Base-by-base conservation (phyloP, 2,888 invertebrate genomes). In the Liodrosophila aerea region DNA sequence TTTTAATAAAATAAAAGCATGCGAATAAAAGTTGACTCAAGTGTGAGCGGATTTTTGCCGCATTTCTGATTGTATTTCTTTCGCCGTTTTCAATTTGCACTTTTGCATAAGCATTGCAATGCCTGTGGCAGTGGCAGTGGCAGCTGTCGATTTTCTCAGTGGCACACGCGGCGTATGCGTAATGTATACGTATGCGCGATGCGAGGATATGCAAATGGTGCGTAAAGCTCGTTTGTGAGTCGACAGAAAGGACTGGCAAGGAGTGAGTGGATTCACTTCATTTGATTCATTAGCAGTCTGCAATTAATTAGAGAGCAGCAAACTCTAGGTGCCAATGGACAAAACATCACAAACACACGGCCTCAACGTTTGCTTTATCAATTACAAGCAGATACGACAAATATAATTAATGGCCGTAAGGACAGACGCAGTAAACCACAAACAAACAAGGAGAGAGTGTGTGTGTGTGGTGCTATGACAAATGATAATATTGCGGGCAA, bases 361-460 rank as follows among this genome's bases (percentile, higher is more conserved):
- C 33, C 22, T 22, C 15, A 36, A 27, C 33, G 16, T 30, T 41
- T 30, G 31, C 46, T 56, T 71, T 71, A 65, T 65, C 76, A 73
- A 64, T 64, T 62, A 45, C 56, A 7, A 52, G 27, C 36, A 45
- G 39, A 46, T 22, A 18, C 34, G 36, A 18, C 27, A 63, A 57
- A 73, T 59, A 62, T 65, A 76, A 78, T 82, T 82, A 82, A 78
- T 78, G 57, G 60, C 22, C 22, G 22, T 22, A 22, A 22, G 22
- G 22, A 22, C 22, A 22, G 22, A 22, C 22, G 22, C 22, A 2
- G 22, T 22, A 12, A 44, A 15, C 29, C 36, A 18, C 49, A 44
- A 1, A 49, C 22, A 29, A 15, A 31, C 34, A 33, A 12, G n/a
- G 7, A n/a, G 18, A 4, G 43, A 11, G 22, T n/a, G 13, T 46